Evolutionary conservation across 2,113 vertebrate genomes (phyloP), one percentile per base, ranked within the genome.

Genomic region (Oostethus manadensis): DNA sequence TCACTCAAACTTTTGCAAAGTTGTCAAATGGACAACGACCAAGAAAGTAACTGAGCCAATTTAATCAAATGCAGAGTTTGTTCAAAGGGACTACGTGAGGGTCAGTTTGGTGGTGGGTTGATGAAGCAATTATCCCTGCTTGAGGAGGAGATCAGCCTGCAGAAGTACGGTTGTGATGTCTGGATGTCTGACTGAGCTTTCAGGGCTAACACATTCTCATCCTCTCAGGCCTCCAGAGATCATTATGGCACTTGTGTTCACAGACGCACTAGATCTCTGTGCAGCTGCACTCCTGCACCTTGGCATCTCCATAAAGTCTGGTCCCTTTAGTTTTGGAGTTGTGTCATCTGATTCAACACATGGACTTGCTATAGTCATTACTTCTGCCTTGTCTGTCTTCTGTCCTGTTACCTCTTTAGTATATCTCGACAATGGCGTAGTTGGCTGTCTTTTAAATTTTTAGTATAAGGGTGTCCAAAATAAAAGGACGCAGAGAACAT

Each of bases 191-290:
- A 55, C 21, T 29, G 33, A 40, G 53, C 33, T 55, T 55, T 55
- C 53, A 55, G 40, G 53, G 33, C 33, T 55, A 55, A 55, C 53
- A 40, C 51, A 33, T 55, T 10, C 20, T 55, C 53, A 55, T 20
- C 53, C 53, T 55, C 53, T 55, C 33, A 40, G 53, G 53, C 53
- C 53, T 55, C 33, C 53, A 14, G 10, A 55, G 53, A 55, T 40
- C 53, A 40, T 55, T 38, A 55, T 20, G 53, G 53, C n/a, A 21
- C 33, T 55, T 40, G 53, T 40, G n/a, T 55, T 55, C 53, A 40
- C 53, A 40, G 53, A 38, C 40, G n/a, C 33, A 40, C 53, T 21
- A 20, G 17, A 38, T 21, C 33, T 55, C 53, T 55, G 33, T 20
- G n/a, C 13, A n/a, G n/a, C n/a, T 8, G 53, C n/a, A 20, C 53